Evolutionary conservation across 2,888 invertebrate species (phyloP), one percentile per base, ranked within the genome.

Genomic region (Drosophila stalkeri): DNA sequence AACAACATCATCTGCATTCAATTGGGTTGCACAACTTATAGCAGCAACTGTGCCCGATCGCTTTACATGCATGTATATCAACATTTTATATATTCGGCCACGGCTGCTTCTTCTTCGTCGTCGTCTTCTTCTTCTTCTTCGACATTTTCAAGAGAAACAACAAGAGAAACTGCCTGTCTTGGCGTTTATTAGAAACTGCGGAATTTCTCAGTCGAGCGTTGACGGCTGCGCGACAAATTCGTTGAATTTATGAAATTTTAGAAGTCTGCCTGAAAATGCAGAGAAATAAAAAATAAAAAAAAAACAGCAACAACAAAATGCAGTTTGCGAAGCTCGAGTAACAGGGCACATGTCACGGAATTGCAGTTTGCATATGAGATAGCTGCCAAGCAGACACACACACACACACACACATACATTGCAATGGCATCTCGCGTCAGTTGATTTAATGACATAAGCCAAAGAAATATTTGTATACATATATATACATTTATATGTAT

Each of bases 231-330:
- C 89, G 75, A 85, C 86, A 74, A 86, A 86, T 89, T 86, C 90
- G 82, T 80, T 84, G 90, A 86, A 90, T 90, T 90, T 90, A 86
- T 86, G 86, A 90, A 90, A 86, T 83, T 82, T 88, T 88, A 83
- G 89, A 88, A 77, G 61, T 63, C 71, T 69, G 73, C 66, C 64
- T 62, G 39, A 52, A 66, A n/a, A 37, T 37, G 20, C 20, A 49
- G 20, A 52, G 5, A 47, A 46, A 20, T 14, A 33, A n/a, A 35
- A 47, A 64, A 31, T 41, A 18, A 43, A 3, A 18, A 18, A 43
- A 6, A 43, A 20, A 16, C 31, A 31, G 5, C 43, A 47, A 18
- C 16, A 31, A 16, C 20, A 47, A 61, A 43, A 46, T 31, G 33
- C 75, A 64, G n/a, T 75, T 66, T 33, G 46, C 37, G 55, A n/a